Evolutionary conservation across 2,113 vertebrate species (phyloP).

Genomic region (Heteronetta atricapilla): DNA sequence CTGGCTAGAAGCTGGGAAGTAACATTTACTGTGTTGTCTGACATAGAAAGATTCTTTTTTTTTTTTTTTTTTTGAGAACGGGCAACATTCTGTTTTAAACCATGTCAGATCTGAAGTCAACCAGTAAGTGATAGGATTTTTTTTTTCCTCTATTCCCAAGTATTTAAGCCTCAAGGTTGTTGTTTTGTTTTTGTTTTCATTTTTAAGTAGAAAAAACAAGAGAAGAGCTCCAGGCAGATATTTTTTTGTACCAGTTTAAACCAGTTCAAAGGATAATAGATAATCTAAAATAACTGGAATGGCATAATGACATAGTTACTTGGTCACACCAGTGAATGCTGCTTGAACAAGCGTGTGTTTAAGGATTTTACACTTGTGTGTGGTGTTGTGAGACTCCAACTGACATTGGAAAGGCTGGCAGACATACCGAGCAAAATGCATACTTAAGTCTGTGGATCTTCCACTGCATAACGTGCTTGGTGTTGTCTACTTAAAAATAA

Average conservation of each 20-base stretch:
- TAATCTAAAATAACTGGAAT: neutral
- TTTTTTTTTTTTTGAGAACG: neutral
- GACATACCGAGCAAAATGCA: neutral
- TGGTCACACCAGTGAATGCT: neutral
- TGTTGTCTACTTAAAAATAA: neutral
- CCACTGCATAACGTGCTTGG: neutral
- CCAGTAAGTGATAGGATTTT: accelerated
- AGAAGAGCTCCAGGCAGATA: neutral
- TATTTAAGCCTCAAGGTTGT: neutral
- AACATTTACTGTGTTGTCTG: neutral
- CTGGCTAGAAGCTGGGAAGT: neutral
- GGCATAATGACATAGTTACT: neutral
- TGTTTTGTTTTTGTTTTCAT: neutral
- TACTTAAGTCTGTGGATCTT: neutral
- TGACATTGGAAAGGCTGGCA: neutral
- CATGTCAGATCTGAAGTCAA: neutral
- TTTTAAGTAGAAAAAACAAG: neutral
- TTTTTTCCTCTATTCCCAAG: neutral
- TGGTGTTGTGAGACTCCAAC: neutral
- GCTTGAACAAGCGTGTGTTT: neutral
- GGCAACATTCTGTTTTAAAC: neutral
- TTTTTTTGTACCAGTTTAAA: neutral
- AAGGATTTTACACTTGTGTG: neutral
- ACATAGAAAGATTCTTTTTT: neutral
- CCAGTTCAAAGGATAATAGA: neutral